A percentile compares a stretch with the other conserved stretches of the same genome.
phyloP scores from a whole-genome alignment of 2,113 vertebrate genomes.

The Microcebus ravelobensis region DNA sequence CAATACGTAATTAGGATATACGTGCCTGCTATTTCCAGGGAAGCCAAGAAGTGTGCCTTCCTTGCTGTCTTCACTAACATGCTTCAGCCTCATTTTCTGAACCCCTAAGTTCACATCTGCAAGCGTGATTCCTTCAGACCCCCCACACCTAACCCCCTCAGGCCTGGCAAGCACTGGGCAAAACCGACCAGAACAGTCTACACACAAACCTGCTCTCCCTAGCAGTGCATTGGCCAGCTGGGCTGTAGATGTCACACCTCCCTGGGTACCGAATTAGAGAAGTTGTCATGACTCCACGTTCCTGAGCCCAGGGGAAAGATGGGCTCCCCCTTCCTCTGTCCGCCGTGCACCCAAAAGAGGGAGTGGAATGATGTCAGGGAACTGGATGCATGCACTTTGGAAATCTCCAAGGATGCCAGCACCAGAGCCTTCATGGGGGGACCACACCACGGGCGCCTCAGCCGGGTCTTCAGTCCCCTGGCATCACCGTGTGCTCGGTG shows the following conservation, averaged over 20 bases:
- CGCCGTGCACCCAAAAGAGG: no score
- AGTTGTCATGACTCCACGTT: not conserved
- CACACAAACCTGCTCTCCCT: not conserved
- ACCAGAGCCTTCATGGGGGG: not conserved
- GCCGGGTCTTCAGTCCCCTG: not conserved
- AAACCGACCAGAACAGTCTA: not conserved
- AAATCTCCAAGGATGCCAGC: not conserved
- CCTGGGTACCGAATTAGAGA: not conserved
- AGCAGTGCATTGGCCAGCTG: not conserved
- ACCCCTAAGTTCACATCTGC: not conserved
- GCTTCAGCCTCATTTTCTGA: not conserved
- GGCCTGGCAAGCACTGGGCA: not conserved
- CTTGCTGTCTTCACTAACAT: not conserved
- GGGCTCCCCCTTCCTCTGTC: not conserved
- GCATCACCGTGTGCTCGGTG: not conserved
- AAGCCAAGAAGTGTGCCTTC: accelerated
- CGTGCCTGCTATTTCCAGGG: accelerated
- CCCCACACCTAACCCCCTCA: accelerated
- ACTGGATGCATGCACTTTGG: not conserved
- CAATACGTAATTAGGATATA: accelerated
- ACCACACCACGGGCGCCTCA: not conserved
- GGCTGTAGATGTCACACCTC: not conserved
- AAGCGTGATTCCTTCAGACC: not conserved
- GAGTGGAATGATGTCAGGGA: not conserved
- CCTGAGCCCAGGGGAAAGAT: not conserved